A percentile compares a stretch with the other conserved stretches of the same genome.
Evolutionary conservation across 2,888 invertebrate species (phyloP).

Genomic region (Nephrocerus scutellatus): DNA sequence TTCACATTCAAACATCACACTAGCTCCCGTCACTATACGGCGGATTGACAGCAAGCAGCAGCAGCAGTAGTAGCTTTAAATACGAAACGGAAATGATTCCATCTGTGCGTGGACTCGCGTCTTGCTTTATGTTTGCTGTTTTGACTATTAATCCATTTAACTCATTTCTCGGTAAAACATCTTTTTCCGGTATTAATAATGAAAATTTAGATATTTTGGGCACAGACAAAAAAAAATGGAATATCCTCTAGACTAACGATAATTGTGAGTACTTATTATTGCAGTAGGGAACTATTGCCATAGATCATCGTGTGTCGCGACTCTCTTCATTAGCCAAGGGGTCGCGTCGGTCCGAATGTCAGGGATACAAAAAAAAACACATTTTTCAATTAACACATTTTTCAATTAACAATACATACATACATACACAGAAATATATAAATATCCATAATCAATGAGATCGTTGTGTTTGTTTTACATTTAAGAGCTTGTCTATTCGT

Average conservation of each 20-base stretch:
- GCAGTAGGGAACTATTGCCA: background rate
- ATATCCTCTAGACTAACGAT: constrained; percentile 40
- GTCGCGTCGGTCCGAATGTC: no score
- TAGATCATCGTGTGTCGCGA: no score
- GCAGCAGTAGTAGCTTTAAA: constrained; percentile 38
- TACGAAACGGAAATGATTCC: constrained; percentile 27
- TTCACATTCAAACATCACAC: constrained; percentile 56
- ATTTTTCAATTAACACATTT: no score
- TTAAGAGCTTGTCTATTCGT: no score
- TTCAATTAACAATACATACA: no score
- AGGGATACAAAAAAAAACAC: no score
- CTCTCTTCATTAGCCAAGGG: no score
- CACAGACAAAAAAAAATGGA: no score
- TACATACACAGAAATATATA: no score
- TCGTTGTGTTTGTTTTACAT: no score
- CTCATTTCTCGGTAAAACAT: constrained; percentile 48
- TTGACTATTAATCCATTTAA: constrained; percentile 83
- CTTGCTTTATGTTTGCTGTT: constrained; percentile 80
- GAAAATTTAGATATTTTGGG: constrained; percentile 22
- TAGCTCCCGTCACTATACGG: no score
- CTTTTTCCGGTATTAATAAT: constrained; percentile 6
- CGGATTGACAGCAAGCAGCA: constrained; percentile 56
- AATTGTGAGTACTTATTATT: constrained; percentile 25
- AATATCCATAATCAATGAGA: no score
- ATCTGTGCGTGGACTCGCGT: constrained; percentile 65